Evolutionary conservation across 1,140 invertebrate species (phyloP).

Genomic region (Babylonia areolata): DNA sequence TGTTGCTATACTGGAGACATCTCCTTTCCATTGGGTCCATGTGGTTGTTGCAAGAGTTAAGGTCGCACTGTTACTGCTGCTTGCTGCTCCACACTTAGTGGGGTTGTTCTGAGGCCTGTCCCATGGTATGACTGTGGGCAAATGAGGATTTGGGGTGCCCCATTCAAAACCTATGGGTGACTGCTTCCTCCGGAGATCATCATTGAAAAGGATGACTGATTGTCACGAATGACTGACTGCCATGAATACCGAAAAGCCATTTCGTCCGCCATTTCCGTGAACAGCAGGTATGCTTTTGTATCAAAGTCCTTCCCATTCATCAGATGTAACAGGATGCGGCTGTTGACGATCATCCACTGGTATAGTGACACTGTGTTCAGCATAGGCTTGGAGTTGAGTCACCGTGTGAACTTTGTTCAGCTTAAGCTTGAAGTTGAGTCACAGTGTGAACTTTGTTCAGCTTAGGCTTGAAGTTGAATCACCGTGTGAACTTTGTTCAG

Average conservation of each 20-base stretch:
- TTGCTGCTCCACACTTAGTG: no score
- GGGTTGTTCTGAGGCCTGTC: not conserved
- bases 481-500: no score
- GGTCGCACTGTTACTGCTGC: not conserved
- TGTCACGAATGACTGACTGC: conserved; percentile 1
- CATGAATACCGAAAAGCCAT: not conserved
- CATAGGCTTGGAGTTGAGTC: not conserved
- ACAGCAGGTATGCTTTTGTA: not conserved
- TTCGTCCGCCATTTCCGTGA: not conserved
- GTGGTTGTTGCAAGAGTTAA: not conserved
- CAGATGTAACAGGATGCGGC: not conserved
- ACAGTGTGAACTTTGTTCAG: no score
- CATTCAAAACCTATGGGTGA: not conserved
- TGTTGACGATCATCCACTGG: not conserved
- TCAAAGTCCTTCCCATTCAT: not conserved
- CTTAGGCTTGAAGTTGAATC: no score
- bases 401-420: no score
- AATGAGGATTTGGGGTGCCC: conserved; percentile 3
- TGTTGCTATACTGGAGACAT: conserved; percentile 21
- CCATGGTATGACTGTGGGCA: not conserved
- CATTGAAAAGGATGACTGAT: conserved; percentile 1
- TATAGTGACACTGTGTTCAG: not conserved
- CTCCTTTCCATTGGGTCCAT: not conserved
- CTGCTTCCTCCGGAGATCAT: not conserved
- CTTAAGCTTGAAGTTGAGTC: no score